Evolutionary conservation across 2,888 invertebrate species (phyloP), one percentile per base, ranked within the genome.

Genomic region (Hanleya hanleyi): DNA sequence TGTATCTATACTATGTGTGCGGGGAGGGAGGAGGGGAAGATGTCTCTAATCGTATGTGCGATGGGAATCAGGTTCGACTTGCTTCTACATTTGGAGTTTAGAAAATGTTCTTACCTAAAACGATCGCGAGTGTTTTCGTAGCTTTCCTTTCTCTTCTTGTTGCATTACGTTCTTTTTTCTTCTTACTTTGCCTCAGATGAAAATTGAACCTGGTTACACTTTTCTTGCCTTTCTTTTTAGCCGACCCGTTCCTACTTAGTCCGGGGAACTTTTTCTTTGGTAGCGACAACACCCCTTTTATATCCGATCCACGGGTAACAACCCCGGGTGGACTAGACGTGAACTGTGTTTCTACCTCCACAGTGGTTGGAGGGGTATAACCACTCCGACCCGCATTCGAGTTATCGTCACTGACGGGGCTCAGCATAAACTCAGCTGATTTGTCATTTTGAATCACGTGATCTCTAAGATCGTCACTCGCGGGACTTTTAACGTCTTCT

Each of bases 91-190:
- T 9, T 9, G 12, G 47, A 41, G n/a, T n/a, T n/a, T n/a, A n/a
- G n/a, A n/a, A n/a, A n/a, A n/a, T n/a, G n/a, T n/a, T n/a, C 94
- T 94, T 92, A 99, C 99, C 98, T 90, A 99, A 93, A 81, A 99
- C 99, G 91, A 99, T 98, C 73, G 98, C 99, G 81, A 99, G 92
- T 9, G 99, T 99, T 92, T 99, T 99, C 9, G 99, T 99, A 38
- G 99, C 99, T 91, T 99, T 98, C 75, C 97, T 93, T 89, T 99
- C 99, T 71, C 86, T 73, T 61, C 83, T 86, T 62, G 90, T 86
- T 15, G 89, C 87, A 5, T 84, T 83, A 38, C 65, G 67, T 4
- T 77, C 87, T 66, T 81, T 81, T 38, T 81, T 81, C 50, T 57
- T 73, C 92, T 98, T 98, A 92, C 97, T 97, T 91, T 96, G 94